Base-by-base conservation (phyloP, 2,113 vertebrate species). In the Herpetotheres cachinnans region DNA sequence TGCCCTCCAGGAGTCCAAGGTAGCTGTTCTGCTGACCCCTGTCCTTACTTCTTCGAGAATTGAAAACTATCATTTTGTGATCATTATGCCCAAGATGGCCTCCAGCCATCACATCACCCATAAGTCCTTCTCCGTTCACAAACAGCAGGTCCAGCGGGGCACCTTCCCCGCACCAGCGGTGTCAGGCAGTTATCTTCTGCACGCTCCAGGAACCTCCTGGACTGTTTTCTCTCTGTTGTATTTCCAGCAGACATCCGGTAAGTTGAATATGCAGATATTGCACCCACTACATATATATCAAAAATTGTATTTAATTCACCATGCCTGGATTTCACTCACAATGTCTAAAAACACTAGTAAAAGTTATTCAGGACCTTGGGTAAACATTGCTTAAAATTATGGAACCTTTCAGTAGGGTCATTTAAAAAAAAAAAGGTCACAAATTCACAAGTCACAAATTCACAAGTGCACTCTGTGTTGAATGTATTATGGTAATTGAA, bases 401-500 rank as follows among this genome's bases (percentile, higher is more conserved):
- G 49, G 46, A 94, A 61, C 10, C 15, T 54, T 30, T 91, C 69
- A 82, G 54, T 65, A 58, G 34, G 83, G 65, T 65, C 52, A 82
- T 89, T 87, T 52, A 25, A 82, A 49, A 92, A 90, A 92, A 83
- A 74, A 52, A n/a, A n/a, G n/a, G 38, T 46, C 80, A 72, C 47
- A 84, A 95, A 89, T 90, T 77, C 76, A 17, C 24, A 16, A 16
- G 38, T 46, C 80, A 72, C 47, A 84, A 95, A 89, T 90, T 77
- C 76, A 36, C 46, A 88, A 84, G 36, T 55, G 74, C 29, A 47
- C 61, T 84, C 77, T 50, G 42, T 83, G 73, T 67, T 89, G 52
- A 93, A 76, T 79, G 62, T 40, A 79, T 74, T 67, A 91, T n/a
- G 46, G 84, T 76, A 93, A 91, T 87, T 61, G 84, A 93, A 94